Conservation (phyloP, 1,140 invertebrate species). For the Bombus sibiricus region DNA sequence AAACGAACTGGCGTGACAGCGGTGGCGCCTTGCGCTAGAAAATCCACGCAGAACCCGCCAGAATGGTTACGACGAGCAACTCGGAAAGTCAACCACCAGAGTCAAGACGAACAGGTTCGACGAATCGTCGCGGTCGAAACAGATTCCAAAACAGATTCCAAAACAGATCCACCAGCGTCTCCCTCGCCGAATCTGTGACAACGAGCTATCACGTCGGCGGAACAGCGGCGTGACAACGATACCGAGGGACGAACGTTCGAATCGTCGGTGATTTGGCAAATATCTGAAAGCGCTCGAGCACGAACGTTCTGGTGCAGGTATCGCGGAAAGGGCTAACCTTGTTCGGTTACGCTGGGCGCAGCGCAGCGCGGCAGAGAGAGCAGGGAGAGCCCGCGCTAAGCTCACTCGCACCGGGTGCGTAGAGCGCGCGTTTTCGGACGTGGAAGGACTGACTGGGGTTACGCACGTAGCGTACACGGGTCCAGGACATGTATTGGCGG, state of each 20-base stretch:
- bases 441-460: slow-evolving; percentile 77
- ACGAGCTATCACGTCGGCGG: no score
- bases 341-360: slow-evolving; percentile 56
- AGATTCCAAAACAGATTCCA: no score
- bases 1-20: neutral
- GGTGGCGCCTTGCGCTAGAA: neutral
- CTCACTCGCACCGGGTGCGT: slow-evolving; percentile 61
- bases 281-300: neutral
- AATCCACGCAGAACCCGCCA: neutral
- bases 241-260: neutral
- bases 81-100: no score
- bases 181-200: no score
- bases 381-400: slow-evolving; percentile 61
- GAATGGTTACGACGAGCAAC: neutral
- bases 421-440: slow-evolving; percentile 77
- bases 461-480: slow-evolving; percentile 50
- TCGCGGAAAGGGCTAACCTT: slow-evolving; percentile 45
- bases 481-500: slow-evolving; percentile 78
- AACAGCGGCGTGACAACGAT: no score
- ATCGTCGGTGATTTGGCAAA: neutral
- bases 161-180: no score
- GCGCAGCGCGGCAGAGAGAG: slow-evolving; percentile 59
- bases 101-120: neutral
- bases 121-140: neutral
- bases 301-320: neutral